A percentile compares a stretch with the other conserved stretches of the same genome.
Conservation (phyloP, 2,888 invertebrate genomes). For the Drosophila aldrichi region DNA sequence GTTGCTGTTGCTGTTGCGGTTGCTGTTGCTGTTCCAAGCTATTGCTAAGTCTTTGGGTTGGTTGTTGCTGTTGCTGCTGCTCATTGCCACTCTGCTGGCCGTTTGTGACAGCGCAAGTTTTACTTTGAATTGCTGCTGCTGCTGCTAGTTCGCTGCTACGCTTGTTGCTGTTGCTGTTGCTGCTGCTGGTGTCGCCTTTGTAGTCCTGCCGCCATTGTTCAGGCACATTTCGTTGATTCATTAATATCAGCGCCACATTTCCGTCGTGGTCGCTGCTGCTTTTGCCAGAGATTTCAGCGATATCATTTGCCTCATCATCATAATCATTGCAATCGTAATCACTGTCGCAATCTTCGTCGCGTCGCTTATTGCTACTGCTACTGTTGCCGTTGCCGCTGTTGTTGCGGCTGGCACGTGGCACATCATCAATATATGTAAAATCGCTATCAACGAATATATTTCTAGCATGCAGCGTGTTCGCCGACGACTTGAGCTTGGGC, state of each 20-base stretch:
- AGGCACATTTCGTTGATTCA: constrained; percentile 78
- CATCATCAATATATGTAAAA: constrained; percentile 83
- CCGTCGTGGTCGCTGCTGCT: constrained; percentile 63
- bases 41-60: constrained; percentile 84
- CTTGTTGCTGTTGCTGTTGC: constrained; percentile 49
- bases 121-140: constrained; percentile 58
- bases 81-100: constrained; percentile 73
- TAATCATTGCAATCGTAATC: constrained; percentile 63
- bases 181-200: constrained; percentile 56
- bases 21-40: constrained; percentile 66
- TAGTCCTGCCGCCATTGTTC: constrained; percentile 77
- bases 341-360: constrained; percentile 65
- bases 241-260: constrained; percentile 79
- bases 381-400: constrained; percentile 46
- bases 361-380: constrained; percentile 49
- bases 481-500: constrained; percentile 64
- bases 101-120: constrained; percentile 76
- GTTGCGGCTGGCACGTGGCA: constrained; percentile 60
- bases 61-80: constrained; percentile 68
- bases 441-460: constrained; percentile 82
- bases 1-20: constrained; percentile 45
- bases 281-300: constrained; percentile 53
- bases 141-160: constrained; percentile 42
- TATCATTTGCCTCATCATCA: constrained; percentile 57
- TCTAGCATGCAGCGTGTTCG: constrained; percentile 76